Evolutionary conservation across 2,113 vertebrate species (phyloP).

Genomic region (Salvelinus alpinus): DNA sequence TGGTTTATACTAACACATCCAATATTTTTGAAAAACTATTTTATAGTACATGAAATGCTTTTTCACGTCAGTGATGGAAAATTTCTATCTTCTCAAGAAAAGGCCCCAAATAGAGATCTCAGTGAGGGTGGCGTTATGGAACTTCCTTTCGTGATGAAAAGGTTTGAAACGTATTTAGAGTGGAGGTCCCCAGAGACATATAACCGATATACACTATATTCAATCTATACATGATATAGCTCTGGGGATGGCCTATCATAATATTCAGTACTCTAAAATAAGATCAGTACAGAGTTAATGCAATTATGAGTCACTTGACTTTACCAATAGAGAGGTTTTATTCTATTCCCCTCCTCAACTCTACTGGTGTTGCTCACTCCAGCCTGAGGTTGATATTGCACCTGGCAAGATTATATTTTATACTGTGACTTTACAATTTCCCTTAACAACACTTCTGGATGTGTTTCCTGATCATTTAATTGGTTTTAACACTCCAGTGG

Average conservation of each 20-base stretch:
- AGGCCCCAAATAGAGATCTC: background rate
- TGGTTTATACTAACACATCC: slow-evolving; percentile 19
- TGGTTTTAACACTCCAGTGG: background rate
- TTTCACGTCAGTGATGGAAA: background rate
- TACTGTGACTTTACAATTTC: background rate
- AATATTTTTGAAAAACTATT: slow-evolving; percentile 2
- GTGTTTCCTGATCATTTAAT: background rate
- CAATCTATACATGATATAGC: too few relatives aligned
- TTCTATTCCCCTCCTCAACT: background rate
- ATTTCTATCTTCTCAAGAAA: background rate
- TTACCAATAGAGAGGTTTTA: background rate
- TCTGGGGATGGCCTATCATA: background rate
- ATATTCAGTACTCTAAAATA: background rate
- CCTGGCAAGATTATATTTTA: background rate
- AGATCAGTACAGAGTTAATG: background rate
- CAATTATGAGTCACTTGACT: background rate
- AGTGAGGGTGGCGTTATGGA: background rate
- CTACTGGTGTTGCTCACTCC: background rate
- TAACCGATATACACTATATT: too few relatives aligned
- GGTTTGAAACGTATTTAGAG: background rate
- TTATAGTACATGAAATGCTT: slow-evolving; percentile 2
- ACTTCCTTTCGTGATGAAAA: background rate
- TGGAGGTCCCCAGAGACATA: too few relatives aligned
- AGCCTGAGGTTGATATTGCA: background rate
- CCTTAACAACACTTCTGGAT: background rate